phyloP scores from a whole-genome alignment of 2,113 vertebrate species.

The Hydropotes inermis region DNA sequence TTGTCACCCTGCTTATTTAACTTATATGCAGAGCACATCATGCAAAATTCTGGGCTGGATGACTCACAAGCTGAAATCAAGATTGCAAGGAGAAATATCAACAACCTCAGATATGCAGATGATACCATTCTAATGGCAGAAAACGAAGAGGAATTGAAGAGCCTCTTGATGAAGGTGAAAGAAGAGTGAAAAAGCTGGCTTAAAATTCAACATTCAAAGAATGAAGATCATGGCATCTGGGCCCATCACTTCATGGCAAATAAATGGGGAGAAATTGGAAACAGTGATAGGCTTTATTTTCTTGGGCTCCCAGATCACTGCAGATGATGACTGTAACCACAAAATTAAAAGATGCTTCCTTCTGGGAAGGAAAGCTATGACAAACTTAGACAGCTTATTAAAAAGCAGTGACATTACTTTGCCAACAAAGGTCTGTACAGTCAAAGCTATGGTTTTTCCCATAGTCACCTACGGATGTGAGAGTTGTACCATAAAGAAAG shows the following conservation, averaged over 20 bases:
- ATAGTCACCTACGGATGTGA: not conserved
- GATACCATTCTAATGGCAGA: not conserved
- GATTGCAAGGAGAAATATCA: not conserved
- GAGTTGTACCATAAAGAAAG: not conserved
- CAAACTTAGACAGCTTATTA: not conserved
- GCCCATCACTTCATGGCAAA: not conserved
- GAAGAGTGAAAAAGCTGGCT: not conserved
- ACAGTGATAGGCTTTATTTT: not conserved
- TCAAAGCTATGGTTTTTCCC: not conserved
- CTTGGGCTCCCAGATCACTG: not conserved
- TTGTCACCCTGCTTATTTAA: not conserved
- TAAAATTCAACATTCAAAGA: not conserved
- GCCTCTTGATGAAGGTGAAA: not conserved
- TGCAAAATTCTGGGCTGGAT: not conserved
- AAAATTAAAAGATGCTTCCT: not conserved
- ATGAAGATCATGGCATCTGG: not conserved
- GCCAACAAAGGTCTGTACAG: not conserved
- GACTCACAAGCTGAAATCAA: not conserved
- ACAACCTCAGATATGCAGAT: not conserved
- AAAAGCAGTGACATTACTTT: not conserved
- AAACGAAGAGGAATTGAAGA: not conserved
- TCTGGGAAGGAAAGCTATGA: not conserved
- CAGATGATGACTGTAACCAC: not conserved
- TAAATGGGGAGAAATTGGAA: not conserved
- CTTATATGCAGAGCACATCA: not conserved